These are phyloP conservation scores for Lasioglossum pauxillum DNA, from an alignment of 2,888 invertebrate species.

Conservation along the genomic window DNA sequence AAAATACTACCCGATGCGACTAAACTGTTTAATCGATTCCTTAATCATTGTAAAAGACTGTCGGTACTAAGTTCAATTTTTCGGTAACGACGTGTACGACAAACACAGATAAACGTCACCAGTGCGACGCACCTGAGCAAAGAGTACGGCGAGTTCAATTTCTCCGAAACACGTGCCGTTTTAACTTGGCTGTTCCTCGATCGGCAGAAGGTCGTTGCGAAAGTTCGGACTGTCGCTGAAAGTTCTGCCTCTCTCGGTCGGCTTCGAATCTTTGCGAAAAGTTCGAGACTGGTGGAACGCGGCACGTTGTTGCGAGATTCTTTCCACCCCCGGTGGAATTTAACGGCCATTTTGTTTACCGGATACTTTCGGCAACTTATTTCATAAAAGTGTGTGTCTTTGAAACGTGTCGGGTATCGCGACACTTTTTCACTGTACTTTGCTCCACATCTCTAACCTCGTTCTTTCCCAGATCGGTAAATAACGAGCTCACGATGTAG, in stretches of 20 bases:
- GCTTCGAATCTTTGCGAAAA: slow-evolving; percentile 32
- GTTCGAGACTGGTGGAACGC: slow-evolving; percentile 26
- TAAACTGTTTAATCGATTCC: too few relatives aligned
- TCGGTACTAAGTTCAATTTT: background rate
- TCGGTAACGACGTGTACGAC: background rate
- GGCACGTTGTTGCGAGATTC: slow-evolving; percentile 12
- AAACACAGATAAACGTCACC: background rate
- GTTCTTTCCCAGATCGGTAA: background rate
- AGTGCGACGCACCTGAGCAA: slow-evolving; percentile 28
- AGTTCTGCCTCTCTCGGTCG: slow-evolving; percentile 12
- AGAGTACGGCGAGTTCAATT: slow-evolving; percentile 23
- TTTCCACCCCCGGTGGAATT: slow-evolving; percentile 11
- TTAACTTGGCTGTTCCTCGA: slow-evolving; percentile 30
- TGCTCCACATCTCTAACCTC: background rate
- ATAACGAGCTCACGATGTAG: too few relatives aligned
- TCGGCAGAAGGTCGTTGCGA: slow-evolving; percentile 24
- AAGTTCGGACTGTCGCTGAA: slow-evolving; percentile 29
- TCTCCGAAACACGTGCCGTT: slow-evolving; percentile 46
- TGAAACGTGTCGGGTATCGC: background rate
- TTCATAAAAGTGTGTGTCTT: slow-evolving; percentile 23
- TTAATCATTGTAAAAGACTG: too few relatives aligned
- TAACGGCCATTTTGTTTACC: slow-evolving; percentile 35
- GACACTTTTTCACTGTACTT: background rate
- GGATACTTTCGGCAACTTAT: slow-evolving; percentile 34
- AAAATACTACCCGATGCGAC: background rate